Evolutionary conservation across 2,113 vertebrate species (phyloP).

Genomic region (Cyprichromis sp.): DNA sequence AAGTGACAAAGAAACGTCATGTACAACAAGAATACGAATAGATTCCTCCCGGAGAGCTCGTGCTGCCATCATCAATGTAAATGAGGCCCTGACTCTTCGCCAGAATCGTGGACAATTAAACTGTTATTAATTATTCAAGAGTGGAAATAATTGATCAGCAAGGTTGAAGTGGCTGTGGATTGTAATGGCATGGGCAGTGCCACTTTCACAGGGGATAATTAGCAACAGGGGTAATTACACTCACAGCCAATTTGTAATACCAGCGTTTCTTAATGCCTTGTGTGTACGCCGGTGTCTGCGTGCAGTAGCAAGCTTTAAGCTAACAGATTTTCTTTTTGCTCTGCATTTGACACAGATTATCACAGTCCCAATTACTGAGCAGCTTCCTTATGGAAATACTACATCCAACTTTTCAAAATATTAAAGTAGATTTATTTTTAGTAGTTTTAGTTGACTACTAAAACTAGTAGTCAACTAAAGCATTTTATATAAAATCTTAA

Average conservation of each 20-base stretch:
- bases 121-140: conserved; percentile 53
- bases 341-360: not conserved
- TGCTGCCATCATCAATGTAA: not conserved
- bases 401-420: not conserved
- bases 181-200: conserved; percentile 44
- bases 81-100: not conserved
- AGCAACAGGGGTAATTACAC: conserved; percentile 71
- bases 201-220: conserved; percentile 61
- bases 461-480: too few species aligned
- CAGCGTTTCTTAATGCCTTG: not conserved
- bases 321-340: not conserved
- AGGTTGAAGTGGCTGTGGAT: conserved; percentile 46
- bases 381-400: not conserved
- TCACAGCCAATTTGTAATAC: conserved; percentile 55
- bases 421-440: not conserved
- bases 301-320: not conserved
- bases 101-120: conserved; percentile 30
- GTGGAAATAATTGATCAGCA: conserved; percentile 58
- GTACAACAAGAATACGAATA: not conserved
- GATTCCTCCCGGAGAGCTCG: not conserved
- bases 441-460: not conserved
- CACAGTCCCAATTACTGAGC: not conserved
- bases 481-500: too few species aligned
- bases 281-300: not conserved
- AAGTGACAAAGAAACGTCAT: not conserved